Evolutionary conservation across 2,888 invertebrate species (phyloP).

Genomic region (Notodonta ziczac): DNA sequence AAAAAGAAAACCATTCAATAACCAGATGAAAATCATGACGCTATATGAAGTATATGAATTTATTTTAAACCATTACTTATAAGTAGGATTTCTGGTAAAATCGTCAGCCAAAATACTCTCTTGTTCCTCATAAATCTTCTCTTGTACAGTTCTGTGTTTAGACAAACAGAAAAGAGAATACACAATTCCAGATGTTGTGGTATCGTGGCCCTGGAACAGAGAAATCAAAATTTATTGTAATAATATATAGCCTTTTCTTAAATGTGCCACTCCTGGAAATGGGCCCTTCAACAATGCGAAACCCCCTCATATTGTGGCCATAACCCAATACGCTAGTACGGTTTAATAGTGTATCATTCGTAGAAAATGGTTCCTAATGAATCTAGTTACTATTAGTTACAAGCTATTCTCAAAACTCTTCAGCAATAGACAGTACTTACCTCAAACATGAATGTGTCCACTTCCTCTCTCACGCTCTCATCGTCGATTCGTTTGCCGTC

Average conservation of each 20-base stretch:
- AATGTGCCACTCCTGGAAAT: too few species aligned
- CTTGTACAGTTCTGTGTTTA: constrained; percentile 74
- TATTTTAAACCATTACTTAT: constrained; percentile 42
- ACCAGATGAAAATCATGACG: not conserved
- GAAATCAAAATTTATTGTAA: too few species aligned
- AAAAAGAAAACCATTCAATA: constrained; percentile 18
- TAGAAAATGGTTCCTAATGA: too few species aligned
- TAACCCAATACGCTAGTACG: too few species aligned
- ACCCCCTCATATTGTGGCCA: too few species aligned
- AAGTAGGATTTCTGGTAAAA: constrained; percentile 51
- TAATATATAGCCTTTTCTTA: too few species aligned
- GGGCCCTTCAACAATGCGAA: too few species aligned
- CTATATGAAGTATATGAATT: too few species aligned
- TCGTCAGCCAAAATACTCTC: constrained; percentile 63
- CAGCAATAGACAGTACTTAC: constrained; percentile 49
- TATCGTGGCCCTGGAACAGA: constrained; percentile 78
- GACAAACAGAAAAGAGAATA: constrained; percentile 78
- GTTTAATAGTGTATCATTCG: too few species aligned
- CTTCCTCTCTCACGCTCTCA: constrained; percentile 87
- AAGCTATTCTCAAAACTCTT: too few species aligned
- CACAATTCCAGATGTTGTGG: constrained; percentile 80
- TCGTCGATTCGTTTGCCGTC: constrained; percentile 85
- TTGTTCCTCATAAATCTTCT: constrained; percentile 74
- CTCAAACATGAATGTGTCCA: constrained; percentile 90
- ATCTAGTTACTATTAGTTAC: too few species aligned